Base-by-base conservation (phyloP, 2,113 vertebrate genomes). In the Jacana jacana region DNA sequence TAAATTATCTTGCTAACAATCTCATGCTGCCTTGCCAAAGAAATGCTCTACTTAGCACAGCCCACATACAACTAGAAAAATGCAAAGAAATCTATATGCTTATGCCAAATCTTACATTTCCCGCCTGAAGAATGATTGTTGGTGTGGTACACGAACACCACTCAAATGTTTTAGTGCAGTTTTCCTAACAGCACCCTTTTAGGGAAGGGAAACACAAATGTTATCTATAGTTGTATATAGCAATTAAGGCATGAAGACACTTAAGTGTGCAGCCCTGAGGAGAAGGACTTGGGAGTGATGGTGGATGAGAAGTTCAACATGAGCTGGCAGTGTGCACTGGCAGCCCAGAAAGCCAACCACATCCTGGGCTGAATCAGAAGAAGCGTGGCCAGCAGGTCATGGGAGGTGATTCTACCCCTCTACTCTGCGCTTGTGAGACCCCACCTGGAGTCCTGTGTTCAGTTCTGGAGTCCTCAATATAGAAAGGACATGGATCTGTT, bases 1-100 rank as follows among this genome's bases (percentile, higher is more conserved):
- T 80, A 77, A 86, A 84, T 78, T 95, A 75, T 75, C 72, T 89
- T 68, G 63, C 65, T 82, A 80, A 91, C 83, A 78, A 87, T 77
- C 25, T 91, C 80, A 69, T 16, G 15, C 10, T 79, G 60, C 11
- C 33, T 89, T 81, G 86, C 61, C 18, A 61, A 72, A 91, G 33
- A 85, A 81, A 49, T 2, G 20, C 63, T 75, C 22, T 35, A 64
- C 31, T 86, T 66, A 60, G 39, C 27, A 40, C 20, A 91, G 30
- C 1, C 0, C 30, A 42, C 39, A 35, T 70, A 64, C 58, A 86
- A 55, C 25, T 71, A 58, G 39, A 94, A 69, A 77, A 81, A 80
- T 17, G 33, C 30, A 44, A 78, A 76, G 16, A 86, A 60, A 76
- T 13, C 8, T 28, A 28, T 4, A 78, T 8, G 40, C 12, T 76